Percentiles rank a stretch among this genome's conserved stretches.
These are phyloP conservation scores for Lonchura striata DNA, from an alignment of 2,113 vertebrate genomes.

Conservation along the genomic window DNA sequence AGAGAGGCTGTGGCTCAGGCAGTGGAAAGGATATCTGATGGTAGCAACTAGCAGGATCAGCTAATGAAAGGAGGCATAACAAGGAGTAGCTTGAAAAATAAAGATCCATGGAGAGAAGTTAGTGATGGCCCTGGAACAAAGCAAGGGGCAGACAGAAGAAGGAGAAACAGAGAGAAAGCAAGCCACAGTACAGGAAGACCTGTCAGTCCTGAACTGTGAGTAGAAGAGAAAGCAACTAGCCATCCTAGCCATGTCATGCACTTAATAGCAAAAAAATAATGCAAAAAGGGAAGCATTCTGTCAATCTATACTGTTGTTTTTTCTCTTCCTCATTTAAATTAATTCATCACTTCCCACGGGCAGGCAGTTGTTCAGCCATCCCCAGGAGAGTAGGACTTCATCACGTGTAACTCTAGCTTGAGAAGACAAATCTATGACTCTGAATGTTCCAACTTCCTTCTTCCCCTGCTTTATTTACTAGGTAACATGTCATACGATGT, in stretches of 20 bases:
- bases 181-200: neutral
- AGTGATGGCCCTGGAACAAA: neutral
- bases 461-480: neutral
- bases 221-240: neutral
- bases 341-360: neutral
- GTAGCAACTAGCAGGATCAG: neutral
- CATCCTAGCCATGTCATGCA: neutral
- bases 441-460: neutral
- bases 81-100: neutral
- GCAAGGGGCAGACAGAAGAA: neutral
- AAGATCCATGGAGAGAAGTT: neutral
- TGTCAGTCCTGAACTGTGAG: neutral
- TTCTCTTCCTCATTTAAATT: neutral
- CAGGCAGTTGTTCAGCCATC: neutral
- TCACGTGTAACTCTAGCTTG: rapidly evolving
- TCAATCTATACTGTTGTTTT: neutral
- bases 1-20: neutral
- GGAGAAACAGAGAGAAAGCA: neutral
- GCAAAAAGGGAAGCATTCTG: neutral
- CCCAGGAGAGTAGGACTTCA: neutral
- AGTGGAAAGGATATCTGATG: neutral
- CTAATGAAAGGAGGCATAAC: neutral
- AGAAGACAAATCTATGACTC: neutral
- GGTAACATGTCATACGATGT: neutral
- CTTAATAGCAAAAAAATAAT: neutral